These are phyloP conservation scores for Pseudotriccus pelzelni DNA, from an alignment of 2,797 vertebrate genomes.

Conservation along the genomic window DNA sequence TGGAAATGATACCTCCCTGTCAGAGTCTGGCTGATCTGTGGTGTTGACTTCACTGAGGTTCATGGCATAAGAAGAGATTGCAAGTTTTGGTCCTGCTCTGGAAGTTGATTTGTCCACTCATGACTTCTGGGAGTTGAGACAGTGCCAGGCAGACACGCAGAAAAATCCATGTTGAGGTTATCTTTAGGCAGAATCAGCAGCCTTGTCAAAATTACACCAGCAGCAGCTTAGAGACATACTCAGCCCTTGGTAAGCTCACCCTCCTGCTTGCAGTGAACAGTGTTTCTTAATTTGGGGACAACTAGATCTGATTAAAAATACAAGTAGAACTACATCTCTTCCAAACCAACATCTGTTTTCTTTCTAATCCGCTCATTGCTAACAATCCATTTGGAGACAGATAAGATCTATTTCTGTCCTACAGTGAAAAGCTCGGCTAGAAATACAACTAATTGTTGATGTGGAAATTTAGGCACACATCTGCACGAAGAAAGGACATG, in stretches of 20 bases:
- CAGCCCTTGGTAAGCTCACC: not conserved
- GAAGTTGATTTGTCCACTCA: not conserved
- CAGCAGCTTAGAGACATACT: not conserved
- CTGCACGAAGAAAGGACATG: not conserved
- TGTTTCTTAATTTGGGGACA: not conserved
- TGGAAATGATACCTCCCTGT: not conserved
- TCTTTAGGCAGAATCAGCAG: not conserved
- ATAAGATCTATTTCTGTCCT: slow-evolving; percentile 16
- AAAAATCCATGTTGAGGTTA: not conserved
- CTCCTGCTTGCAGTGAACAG: not conserved
- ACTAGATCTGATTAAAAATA: slow-evolving; percentile 27
- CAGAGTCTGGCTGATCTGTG: not conserved
- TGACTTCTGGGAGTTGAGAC: not conserved
- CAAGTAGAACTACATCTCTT: not conserved
- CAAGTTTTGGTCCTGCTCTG: not conserved
- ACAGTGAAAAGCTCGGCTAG: not conserved
- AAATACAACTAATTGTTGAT: not conserved
- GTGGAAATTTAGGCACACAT: not conserved
- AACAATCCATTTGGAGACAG: not conserved
- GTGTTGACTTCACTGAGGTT: not conserved
- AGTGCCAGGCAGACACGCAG: not conserved
- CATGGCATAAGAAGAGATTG: not conserved
- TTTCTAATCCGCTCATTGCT: not conserved
- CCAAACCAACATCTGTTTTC: slow-evolving; percentile 9
- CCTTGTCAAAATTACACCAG: not conserved